A percentile compares a stretch with the other conserved stretches of the same genome.
Conservation (phyloP, 2,888 invertebrate genomes). For the Cetonia aurata region DNA sequence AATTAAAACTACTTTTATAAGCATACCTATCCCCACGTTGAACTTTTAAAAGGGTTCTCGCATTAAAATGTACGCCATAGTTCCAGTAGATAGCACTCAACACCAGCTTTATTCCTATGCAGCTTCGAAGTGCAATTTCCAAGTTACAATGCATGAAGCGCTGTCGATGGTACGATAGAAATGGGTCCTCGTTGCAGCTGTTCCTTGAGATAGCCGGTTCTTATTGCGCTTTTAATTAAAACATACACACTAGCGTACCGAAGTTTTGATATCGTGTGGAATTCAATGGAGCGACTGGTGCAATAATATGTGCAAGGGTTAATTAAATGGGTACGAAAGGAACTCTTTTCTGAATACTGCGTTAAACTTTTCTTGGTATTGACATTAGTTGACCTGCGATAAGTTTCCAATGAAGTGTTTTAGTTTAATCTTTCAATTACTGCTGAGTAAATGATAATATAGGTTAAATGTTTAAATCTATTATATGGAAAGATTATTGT, state of each 20-base stretch:
- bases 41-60: slow-evolving; percentile 42
- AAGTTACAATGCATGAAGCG: slow-evolving; percentile 23
- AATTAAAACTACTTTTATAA: slow-evolving; percentile 36
- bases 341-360: no score
- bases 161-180: slow-evolving; percentile 20
- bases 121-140: slow-evolving; percentile 15
- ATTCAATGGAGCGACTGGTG: no score
- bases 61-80: slow-evolving; percentile 40
- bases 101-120: slow-evolving; percentile 19
- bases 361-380: no score
- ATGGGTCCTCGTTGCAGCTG: slow-evolving; percentile 14
- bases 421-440: no score
- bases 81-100: slow-evolving; percentile 19
- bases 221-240: slow-evolving; percentile 14
- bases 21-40: slow-evolving; percentile 8
- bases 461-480: no score
- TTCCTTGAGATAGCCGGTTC: slow-evolving; percentile 2
- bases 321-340: no score
- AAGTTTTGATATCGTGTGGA: no score
- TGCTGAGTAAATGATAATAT: no score
- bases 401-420: no score
- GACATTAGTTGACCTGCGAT: no score
- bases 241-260: neutral
- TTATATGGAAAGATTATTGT: no score
- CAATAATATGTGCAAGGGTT: no score